Evolutionary conservation across 2,888 invertebrate genomes (phyloP).

Genomic region (Plebejus melissa): DNA sequence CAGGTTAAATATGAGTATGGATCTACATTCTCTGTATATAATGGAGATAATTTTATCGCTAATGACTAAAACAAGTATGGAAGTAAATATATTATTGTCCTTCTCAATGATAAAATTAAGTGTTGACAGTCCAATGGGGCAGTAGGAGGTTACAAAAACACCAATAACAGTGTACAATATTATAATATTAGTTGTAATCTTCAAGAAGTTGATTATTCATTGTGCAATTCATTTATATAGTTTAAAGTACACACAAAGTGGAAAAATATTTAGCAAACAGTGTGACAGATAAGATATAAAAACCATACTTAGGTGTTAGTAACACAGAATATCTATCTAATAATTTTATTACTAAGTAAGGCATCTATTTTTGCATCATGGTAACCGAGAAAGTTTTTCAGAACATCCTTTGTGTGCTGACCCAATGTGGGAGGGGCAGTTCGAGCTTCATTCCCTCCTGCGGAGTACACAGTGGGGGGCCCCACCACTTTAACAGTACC

Average conservation of each 20-base stretch:
- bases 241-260: not conserved
- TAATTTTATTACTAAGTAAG: slow-evolving; percentile 67
- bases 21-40: too few relatives aligned
- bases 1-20: too few relatives aligned
- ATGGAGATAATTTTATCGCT: too few relatives aligned
- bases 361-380: slow-evolving; percentile 78
- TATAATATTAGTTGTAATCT: not conserved
- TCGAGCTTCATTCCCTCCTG: slow-evolving; percentile 83
- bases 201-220: not conserved
- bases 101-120: too few relatives aligned
- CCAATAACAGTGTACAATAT: not conserved
- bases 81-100: too few relatives aligned
- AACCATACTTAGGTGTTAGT: not conserved
- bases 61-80: too few relatives aligned
- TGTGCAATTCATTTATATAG: not conserved
- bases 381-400: slow-evolving; percentile 83
- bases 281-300: not conserved
- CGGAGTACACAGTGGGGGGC: slow-evolving; percentile 91
- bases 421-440: slow-evolving; percentile 91
- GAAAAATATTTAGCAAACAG: slow-evolving; percentile 11
- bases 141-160: not conserved
- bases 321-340: slow-evolving; percentile 43
- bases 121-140: not conserved
- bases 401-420: slow-evolving; percentile 90
- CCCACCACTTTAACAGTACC: slow-evolving; percentile 88